These are phyloP conservation scores for Poecile montanus DNA, from an alignment of 2,797 vertebrate species.

Conservation along the genomic window DNA sequence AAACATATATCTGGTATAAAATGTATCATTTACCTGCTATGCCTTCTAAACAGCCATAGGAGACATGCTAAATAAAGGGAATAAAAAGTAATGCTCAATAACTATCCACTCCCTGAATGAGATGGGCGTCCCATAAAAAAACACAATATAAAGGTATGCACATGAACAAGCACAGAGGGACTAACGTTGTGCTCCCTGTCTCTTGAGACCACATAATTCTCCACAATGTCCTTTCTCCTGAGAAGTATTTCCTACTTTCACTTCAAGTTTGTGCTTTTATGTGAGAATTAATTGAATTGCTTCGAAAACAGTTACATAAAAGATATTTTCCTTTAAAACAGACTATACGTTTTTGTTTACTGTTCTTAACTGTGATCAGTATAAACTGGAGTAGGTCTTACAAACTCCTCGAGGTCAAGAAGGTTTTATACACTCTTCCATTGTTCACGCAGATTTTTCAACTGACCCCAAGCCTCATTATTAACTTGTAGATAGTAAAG, in stretches of 20 bases:
- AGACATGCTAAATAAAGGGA: background rate
- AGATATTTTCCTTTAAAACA: background rate
- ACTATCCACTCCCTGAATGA: background rate
- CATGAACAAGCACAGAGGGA: background rate
- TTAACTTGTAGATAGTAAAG: background rate
- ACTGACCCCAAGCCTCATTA: background rate
- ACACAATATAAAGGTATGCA: background rate
- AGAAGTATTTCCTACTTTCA: background rate
- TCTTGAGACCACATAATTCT: background rate
- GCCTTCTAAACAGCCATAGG: background rate
- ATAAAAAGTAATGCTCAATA: background rate
- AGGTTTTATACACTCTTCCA: background rate
- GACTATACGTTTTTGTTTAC: background rate
- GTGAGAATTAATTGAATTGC: background rate
- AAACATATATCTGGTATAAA: background rate
- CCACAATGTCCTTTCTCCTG: background rate
- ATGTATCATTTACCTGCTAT: background rate
- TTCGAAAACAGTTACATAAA: background rate
- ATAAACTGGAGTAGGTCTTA: background rate
- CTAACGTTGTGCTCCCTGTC: background rate
- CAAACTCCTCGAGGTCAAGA: background rate
- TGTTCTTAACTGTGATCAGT: background rate
- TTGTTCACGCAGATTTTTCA: background rate
- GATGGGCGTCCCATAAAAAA: background rate
- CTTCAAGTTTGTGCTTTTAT: background rate